A percentile compares a stretch with the other conserved stretches of the same genome.
Evolutionary conservation across 2,888 invertebrate genomes (phyloP).

Genomic region (Heliconius ethilla): DNA sequence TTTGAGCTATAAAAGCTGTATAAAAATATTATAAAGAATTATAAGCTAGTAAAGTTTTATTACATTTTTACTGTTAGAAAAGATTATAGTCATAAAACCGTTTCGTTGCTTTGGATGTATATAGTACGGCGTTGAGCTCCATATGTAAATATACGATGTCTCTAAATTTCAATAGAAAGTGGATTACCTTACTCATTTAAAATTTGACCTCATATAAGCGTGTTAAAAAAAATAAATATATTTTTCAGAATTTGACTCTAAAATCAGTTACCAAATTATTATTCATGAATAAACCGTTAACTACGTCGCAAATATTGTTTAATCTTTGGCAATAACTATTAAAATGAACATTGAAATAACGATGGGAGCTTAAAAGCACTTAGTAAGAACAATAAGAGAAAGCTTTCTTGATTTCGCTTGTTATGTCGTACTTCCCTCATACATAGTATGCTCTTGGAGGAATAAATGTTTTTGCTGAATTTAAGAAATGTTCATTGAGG

Average conservation of each 20-base stretch:
- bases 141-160: too few species aligned
- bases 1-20: conserved; percentile 13
- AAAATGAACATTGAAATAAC: conserved; percentile 1
- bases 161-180: too few species aligned
- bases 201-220: too few species aligned
- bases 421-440: conserved; percentile 1
- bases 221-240: too few species aligned
- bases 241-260: too few species aligned
- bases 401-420: conserved; percentile 10
- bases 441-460: not conserved
- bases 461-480: not conserved
- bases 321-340: conserved; percentile 1
- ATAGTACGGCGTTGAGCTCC: not conserved
- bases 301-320: not conserved
- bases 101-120: not conserved
- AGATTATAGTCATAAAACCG: not conserved
- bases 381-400: not conserved
- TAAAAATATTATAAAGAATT: conserved; percentile 11
- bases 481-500: not conserved
- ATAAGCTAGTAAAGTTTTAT: not conserved
- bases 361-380: conserved; percentile 1
- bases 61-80: not conserved
- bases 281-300: conserved; percentile 9
- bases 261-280: too few species aligned
- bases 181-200: too few species aligned